Conservation (phyloP, 2,888 invertebrate genomes). For the Scaptomyza polygonia region DNA sequence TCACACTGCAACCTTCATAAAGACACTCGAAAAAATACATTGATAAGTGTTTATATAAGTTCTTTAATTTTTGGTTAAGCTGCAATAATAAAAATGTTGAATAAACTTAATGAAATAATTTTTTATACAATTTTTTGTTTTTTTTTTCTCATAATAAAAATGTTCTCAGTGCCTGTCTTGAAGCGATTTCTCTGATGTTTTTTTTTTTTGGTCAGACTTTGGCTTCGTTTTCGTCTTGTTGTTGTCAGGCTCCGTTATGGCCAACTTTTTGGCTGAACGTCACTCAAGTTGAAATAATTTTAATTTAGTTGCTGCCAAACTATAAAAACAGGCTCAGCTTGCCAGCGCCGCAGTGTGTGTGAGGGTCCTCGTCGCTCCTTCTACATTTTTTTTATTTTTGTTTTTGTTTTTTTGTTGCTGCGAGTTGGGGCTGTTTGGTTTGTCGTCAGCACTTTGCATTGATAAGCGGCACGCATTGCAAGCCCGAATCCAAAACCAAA, state of each 20-base stretch:
- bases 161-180: neutral
- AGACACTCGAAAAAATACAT: neutral
- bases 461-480: slow-evolving; percentile 66
- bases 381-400: too few species aligned
- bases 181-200: neutral
- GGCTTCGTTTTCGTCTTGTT: neutral
- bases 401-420: neutral
- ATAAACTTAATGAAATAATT: too few species aligned
- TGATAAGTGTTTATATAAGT: too few species aligned
- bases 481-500: slow-evolving; percentile 19
- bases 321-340: slow-evolving; percentile 65
- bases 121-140: too few species aligned
- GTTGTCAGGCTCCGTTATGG: slow-evolving; percentile 55
- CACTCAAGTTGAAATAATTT: slow-evolving; percentile 74
- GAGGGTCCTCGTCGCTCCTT: slow-evolving; percentile 10
- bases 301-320: slow-evolving; percentile 73
- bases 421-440: slow-evolving; percentile 22
- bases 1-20: slow-evolving; percentile 5
- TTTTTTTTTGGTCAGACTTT: slow-evolving; percentile 4
- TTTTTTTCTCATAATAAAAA: too few species aligned
- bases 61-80: too few species aligned
- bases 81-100: too few species aligned
- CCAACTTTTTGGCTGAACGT: slow-evolving; percentile 55
- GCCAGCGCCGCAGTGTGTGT: slow-evolving; percentile 4
- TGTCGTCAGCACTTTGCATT: slow-evolving; percentile 69